Percentiles rank a stretch among this genome's conserved stretches.
These are phyloP conservation scores for Gambusia yucatana DNA, from an alignment of 2,797 vertebrate genomes.

Conservation along the genomic window DNA sequence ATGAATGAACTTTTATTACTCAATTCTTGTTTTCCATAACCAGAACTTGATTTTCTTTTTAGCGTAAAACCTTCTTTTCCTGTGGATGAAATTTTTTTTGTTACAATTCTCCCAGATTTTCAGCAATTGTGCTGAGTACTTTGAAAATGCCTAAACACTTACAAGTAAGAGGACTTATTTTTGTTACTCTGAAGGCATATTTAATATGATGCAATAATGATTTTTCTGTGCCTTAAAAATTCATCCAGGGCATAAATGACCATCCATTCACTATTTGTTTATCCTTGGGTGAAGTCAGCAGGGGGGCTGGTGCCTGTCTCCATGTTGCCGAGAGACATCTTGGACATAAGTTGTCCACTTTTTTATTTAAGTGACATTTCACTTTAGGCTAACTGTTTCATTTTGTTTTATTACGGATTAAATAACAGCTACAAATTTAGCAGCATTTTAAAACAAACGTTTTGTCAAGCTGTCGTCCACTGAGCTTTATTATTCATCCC, in stretches of 20 bases:
- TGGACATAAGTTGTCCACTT: not conserved
- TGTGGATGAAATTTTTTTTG: not conserved
- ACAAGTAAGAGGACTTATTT: not conserved
- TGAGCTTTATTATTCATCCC: too few species aligned
- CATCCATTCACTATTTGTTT: not conserved
- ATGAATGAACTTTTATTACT: not conserved
- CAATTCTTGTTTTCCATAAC: not conserved
- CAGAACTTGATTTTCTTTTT: not conserved
- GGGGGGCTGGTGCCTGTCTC: too few species aligned
- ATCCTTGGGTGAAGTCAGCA: not conserved
- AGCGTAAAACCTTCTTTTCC: not conserved
- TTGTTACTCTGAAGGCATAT: constrained; percentile 1
- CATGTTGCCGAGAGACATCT: too few species aligned
- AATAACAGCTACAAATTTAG: not conserved
- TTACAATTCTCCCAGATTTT: not conserved
- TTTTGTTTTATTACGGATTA: not conserved
- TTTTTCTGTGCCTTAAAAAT: constrained; percentile 16
- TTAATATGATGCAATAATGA: not conserved
- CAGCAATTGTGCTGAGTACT: not conserved
- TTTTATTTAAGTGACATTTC: not conserved
- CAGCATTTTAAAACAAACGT: not conserved
- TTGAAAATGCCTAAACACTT: not conserved
- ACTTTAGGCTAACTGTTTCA: not conserved
- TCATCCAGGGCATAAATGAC: not conserved
- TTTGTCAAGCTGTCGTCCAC: not conserved